Evolutionary conservation across 2,888 invertebrate species (phyloP).

Genomic region (Scaptomyza flava): DNA sequence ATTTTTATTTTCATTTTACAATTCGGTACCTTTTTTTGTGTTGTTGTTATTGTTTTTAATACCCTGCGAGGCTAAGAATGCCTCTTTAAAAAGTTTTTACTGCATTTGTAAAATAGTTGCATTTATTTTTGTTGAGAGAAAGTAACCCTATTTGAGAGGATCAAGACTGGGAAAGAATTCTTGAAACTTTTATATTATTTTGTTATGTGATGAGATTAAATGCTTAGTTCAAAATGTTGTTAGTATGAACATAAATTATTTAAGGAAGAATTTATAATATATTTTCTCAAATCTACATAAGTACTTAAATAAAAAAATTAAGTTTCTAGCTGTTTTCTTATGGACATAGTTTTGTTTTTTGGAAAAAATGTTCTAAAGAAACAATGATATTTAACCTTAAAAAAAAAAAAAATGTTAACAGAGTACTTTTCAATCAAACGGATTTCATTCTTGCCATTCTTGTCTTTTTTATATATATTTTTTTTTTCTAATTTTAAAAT

Average conservation of each 20-base stretch:
- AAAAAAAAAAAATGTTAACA: not conserved
- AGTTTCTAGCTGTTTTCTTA: too few species aligned
- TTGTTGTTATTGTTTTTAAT: slow-evolving; percentile 16
- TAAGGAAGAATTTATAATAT: too few species aligned
- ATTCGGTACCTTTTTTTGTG: slow-evolving; percentile 30
- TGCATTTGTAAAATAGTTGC: not conserved
- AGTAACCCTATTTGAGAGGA: too few species aligned
- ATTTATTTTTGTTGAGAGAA: not conserved
- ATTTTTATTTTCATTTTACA: slow-evolving; percentile 74
- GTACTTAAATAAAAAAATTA: too few species aligned
- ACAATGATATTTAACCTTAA: not conserved
- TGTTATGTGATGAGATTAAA: too few species aligned
- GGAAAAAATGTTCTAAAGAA: too few species aligned
- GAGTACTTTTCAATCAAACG: not conserved
- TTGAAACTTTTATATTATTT: too few species aligned
- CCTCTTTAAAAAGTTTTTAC: not conserved
- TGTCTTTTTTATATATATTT: slow-evolving; percentile 23
- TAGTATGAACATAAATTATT: too few species aligned
- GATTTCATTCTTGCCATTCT: not conserved
- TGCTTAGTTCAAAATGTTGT: too few species aligned
- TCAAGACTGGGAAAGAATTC: too few species aligned
- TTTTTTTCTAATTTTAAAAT: slow-evolving; percentile 77
- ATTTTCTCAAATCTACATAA: too few species aligned
- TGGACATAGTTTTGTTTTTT: too few species aligned
- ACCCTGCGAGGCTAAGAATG: not conserved